These are phyloP conservation scores for Gasterosteus nipponicus DNA, from an alignment of 2,113 vertebrate genomes.

Conservation along the genomic window DNA sequence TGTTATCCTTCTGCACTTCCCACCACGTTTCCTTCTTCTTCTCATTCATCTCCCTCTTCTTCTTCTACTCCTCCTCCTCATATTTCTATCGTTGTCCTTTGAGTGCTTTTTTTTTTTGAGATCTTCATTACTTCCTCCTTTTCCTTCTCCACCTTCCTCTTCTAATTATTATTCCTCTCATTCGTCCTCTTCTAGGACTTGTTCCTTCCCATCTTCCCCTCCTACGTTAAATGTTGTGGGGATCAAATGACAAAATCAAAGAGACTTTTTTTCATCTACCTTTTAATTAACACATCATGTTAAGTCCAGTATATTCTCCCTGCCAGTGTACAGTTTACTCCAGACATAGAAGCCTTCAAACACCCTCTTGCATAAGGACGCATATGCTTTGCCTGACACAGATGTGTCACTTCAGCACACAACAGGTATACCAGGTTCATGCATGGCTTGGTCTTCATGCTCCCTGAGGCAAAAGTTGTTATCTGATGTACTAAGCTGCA, in stretches of 20 bases:
- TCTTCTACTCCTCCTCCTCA: not conserved
- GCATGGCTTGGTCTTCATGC: slow-evolving; percentile 45
- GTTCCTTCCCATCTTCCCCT: not conserved
- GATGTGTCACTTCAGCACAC: slow-evolving; percentile 41
- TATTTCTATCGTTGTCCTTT: not conserved
- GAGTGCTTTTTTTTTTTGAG: not conserved
- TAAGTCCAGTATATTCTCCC: not conserved
- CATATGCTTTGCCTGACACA: slow-evolving; percentile 46
- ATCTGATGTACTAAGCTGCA: slow-evolving; percentile 6
- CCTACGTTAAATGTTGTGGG: not conserved
- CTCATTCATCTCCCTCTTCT: not conserved
- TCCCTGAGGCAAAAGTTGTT: slow-evolving; percentile 22
- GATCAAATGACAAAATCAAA: not conserved
- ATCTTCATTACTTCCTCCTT: not conserved
- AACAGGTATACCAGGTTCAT: slow-evolving; percentile 45
- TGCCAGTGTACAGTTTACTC: slow-evolving; percentile 11
- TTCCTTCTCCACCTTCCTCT: not conserved
- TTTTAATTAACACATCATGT: not conserved
- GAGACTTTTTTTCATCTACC: not conserved
- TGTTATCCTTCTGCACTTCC: not conserved
- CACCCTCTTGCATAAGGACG: not conserved
- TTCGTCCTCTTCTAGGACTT: not conserved
- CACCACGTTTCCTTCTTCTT: not conserved
- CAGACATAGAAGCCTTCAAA: slow-evolving; percentile 13
- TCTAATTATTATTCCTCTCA: not conserved